Evolutionary conservation across 2,888 invertebrate species (phyloP), one percentile per base, ranked within the genome.

Genomic region (Pilophorus perplexus): DNA sequence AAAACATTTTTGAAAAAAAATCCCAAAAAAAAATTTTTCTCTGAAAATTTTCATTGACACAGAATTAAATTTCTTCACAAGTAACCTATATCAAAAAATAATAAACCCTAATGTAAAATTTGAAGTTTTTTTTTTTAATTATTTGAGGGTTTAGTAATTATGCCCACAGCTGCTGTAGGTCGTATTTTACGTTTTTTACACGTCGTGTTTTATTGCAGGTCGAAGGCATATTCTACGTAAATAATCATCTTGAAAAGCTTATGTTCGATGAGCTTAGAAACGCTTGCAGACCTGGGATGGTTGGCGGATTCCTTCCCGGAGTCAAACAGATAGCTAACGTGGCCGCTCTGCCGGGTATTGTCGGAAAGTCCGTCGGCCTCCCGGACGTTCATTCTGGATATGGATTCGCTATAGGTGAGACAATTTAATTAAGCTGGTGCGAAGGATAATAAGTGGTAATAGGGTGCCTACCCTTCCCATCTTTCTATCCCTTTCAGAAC

Each of bases 271-370:
- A 99, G 77, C 79, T 99, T 71, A 83, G 86, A 73, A 93, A 95
- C 78, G 83, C 95, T 0, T 95, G 95, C 76, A 84, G 91, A 42
- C 90, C 92, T 2, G 93, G 93, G 5, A 85, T 86, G 80, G 84
- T 92, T 8, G 99, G 99, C 62, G 99, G 99, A 0, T 99, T 99
- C 77, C 81, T 99, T 62, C 99, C 99, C 0, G 99, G 97, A 3
- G 93, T 99, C 70, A 97, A 98, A 79, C 99, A 99, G 79, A 99
- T 99, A 70, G 98, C 94, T 2, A 99, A 99, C 81, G 99, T 99
- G 27, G 99, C 99, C 28, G 95, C 98, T 0, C 80, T 99, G 67
- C 99, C 99, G 10, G 98, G 98, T 1, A 98, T 98, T 72, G 95
- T 98, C 12, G 92, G 93, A 50, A 84, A 78, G 72, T 97, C 97